Conservation (phyloP, 35 echinoderm and acorn worm species). For the Eucidaris tribuloides region DNA sequence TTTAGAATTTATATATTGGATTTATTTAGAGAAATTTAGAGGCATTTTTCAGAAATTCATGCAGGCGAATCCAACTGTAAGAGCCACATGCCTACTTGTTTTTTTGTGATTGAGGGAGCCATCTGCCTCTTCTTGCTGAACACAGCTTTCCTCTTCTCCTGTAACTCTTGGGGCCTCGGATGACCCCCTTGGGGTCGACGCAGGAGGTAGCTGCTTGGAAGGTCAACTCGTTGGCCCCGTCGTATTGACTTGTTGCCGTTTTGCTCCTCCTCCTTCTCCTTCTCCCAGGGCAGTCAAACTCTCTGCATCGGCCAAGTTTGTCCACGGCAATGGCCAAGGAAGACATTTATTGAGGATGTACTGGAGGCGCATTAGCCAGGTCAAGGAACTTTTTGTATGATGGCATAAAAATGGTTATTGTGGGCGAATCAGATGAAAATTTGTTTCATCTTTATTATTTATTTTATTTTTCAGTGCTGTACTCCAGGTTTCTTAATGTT, state of each 20-base stretch:
- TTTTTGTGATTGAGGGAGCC: conserved; percentile 51
- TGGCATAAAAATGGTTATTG: no score
- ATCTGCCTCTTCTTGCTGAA: conserved; percentile 62
- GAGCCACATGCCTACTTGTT: not conserved
- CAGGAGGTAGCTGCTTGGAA: conserved; percentile 96
- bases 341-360: conserved; percentile 94
- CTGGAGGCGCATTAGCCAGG: conserved; percentile 24
- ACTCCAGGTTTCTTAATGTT: no score
- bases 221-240: conserved; percentile 69
- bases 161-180: conserved; percentile 85
- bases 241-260: conserved; percentile 94
- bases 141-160: conserved; percentile 81
- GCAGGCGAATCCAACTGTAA: not conserved
- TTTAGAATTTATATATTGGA: no score
- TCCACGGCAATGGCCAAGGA: conserved; percentile 99
- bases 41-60: not conserved
- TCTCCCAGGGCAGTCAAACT: conserved; percentile 95
- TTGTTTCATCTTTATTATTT: no score
- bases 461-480: no score
- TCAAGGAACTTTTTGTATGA: conserved; percentile 48
- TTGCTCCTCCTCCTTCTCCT: conserved; percentile 96
- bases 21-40: no score
- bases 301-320: conserved; percentile 96
- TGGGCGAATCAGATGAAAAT: no score
- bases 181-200: conserved; percentile 91